These are phyloP conservation scores for Pterocles gutturalis DNA, from an alignment of 2,113 vertebrate species.

Conservation along the genomic window DNA sequence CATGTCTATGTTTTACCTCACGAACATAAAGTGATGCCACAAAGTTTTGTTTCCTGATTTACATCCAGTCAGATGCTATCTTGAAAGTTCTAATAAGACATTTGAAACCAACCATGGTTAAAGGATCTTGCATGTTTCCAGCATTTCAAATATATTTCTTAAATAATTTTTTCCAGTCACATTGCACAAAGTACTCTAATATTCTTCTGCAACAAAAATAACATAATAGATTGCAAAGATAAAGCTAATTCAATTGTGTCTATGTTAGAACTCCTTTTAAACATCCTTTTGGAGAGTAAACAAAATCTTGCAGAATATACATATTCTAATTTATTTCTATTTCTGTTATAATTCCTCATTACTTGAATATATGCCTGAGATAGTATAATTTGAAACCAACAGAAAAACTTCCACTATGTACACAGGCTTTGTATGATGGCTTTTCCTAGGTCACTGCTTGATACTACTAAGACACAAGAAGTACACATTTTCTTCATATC, in stretches of 20 bases:
- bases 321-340: background rate
- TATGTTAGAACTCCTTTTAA: background rate
- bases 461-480: background rate
- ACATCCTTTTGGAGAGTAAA: background rate
- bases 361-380: background rate
- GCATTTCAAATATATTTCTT: background rate
- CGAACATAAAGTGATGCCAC: background rate
- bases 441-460: background rate
- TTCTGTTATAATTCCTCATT: background rate
- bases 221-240: background rate
- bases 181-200: background rate
- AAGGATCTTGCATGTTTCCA: background rate
- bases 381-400: background rate
- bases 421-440: background rate
- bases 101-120: fast-evolving
- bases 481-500: background rate
- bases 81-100: background rate
- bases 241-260: background rate
- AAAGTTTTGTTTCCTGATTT: background rate
- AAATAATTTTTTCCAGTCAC: background rate
- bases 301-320: background rate
- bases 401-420: background rate
- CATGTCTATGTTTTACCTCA: background rate
- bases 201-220: background rate
- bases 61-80: background rate